A percentile compares a stretch with the other conserved stretches of the same genome.
These are phyloP conservation scores for Eulithis prunata DNA, from an alignment of 2,888 invertebrate species.

Conservation along the genomic window DNA sequence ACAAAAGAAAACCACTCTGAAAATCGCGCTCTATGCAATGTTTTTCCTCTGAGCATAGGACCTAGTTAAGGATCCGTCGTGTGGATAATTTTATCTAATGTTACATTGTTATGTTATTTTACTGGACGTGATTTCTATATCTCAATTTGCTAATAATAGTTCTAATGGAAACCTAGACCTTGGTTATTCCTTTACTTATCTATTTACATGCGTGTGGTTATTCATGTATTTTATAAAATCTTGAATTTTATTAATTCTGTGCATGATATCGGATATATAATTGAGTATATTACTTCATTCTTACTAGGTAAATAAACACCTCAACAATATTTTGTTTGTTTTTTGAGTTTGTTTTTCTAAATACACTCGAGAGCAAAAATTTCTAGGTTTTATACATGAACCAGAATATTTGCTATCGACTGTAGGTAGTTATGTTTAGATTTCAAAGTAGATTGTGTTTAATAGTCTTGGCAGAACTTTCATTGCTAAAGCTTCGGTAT, in stretches of 20 bases:
- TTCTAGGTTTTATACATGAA: too few species aligned
- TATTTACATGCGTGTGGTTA: not conserved
- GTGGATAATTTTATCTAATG: conserved; percentile 60
- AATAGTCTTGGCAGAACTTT: conserved; percentile 30
- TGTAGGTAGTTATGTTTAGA: too few species aligned
- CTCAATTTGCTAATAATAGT: conserved; percentile 30
- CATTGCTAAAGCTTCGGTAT: conserved; percentile 55
- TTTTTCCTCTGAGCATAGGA: conserved; percentile 45
- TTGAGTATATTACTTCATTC: too few species aligned
- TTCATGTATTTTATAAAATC: not conserved
- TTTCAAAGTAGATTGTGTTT: not conserved
- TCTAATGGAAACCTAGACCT: conserved; percentile 34
- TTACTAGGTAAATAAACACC: too few species aligned
- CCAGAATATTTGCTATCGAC: too few species aligned
- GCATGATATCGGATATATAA: too few species aligned
- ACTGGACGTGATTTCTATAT: conserved; percentile 64
- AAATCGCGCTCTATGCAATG: conserved; percentile 44
- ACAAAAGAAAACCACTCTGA: not conserved
- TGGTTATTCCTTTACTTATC: conserved; percentile 14
- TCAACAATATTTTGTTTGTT: too few species aligned
- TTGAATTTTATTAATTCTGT: too few species aligned
- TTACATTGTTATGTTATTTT: conserved; percentile 66
- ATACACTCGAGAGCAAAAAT: too few species aligned
- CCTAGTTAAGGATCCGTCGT: conserved; percentile 65
- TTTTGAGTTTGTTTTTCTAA: too few species aligned